Conservation (phyloP, 2,113 vertebrate genomes). For the Syngnathus scovelli region DNA sequence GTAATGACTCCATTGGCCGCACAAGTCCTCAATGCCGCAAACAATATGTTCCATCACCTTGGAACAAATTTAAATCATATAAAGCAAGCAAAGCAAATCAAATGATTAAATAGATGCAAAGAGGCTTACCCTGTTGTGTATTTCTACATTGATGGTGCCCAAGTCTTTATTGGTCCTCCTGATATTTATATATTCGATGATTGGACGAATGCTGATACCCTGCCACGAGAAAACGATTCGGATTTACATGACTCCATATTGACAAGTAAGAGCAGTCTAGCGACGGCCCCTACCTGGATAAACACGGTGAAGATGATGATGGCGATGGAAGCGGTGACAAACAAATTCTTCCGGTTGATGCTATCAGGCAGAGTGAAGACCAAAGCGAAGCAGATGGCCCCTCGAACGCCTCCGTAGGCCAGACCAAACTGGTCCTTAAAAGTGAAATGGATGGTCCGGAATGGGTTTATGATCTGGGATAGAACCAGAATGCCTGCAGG, state of each 20-base stretch:
- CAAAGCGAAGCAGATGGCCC: slow-evolving; percentile 88
- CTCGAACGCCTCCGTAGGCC: slow-evolving; percentile 86
- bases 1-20: slow-evolving; percentile 93
- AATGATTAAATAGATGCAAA: background rate
- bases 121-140: slow-evolving; percentile 80
- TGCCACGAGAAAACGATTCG: slow-evolving; percentile 31
- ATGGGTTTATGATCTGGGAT: slow-evolving; percentile 87
- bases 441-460: slow-evolving; percentile 84
- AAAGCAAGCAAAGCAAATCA: background rate
- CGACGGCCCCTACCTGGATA: slow-evolving; percentile 73
- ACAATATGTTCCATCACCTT: slow-evolving; percentile 87
- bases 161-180: slow-evolving; percentile 84
- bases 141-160: slow-evolving; percentile 82
- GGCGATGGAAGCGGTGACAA: slow-evolving; percentile 82
- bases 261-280: background rate
- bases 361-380: slow-evolving; percentile 82
- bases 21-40: slow-evolving; percentile 87
- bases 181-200: slow-evolving; percentile 84
- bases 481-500: slow-evolving; percentile 81
- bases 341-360: slow-evolving; percentile 80
- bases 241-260: background rate
- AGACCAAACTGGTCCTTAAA: slow-evolving; percentile 92
- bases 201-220: slow-evolving; percentile 88
- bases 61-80: slow-evolving; percentile 5
- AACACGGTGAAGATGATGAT: slow-evolving; percentile 91